phyloP scores from a whole-genome alignment of 2,888 invertebrate genomes.

The Caenorhabditis sinica region DNA sequence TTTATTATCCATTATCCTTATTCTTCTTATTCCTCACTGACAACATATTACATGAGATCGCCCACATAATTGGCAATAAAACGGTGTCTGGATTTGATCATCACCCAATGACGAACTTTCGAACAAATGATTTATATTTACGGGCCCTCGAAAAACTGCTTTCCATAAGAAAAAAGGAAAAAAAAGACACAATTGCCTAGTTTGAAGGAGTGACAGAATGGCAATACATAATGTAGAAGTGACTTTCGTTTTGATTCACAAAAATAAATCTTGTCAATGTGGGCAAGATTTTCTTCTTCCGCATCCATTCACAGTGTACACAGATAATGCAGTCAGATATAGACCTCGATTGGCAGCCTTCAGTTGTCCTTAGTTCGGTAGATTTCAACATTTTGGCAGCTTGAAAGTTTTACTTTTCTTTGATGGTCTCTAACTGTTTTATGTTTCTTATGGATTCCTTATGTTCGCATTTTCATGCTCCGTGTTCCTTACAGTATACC shows the following conservation, averaged over 20 bases:
- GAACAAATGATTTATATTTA: background rate
- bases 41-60: too few relatives aligned
- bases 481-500: too few relatives aligned
- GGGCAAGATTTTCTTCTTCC: constrained; percentile 59
- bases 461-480: too few relatives aligned
- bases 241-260: constrained; percentile 60
- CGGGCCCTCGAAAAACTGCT: background rate
- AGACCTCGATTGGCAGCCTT: constrained; percentile 16
- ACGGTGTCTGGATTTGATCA: background rate
- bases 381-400: constrained; percentile 5
- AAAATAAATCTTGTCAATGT: constrained; percentile 59
- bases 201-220: constrained; percentile 40
- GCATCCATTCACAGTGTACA: constrained; percentile 61
- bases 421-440: background rate
- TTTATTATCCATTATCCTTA: too few relatives aligned
- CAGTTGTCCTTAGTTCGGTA: constrained; percentile 13
- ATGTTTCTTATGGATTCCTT: background rate
- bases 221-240: constrained; percentile 38
- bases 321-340: constrained; percentile 54
- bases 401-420: background rate
- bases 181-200: constrained; percentile 19
- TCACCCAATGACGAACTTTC: constrained; percentile 4
- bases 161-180: background rate
- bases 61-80: background rate
- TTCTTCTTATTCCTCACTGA: too few relatives aligned